Evolutionary conservation across 2,113 vertebrate genomes (phyloP).

Genomic region (Marcusenius ussheri): DNA sequence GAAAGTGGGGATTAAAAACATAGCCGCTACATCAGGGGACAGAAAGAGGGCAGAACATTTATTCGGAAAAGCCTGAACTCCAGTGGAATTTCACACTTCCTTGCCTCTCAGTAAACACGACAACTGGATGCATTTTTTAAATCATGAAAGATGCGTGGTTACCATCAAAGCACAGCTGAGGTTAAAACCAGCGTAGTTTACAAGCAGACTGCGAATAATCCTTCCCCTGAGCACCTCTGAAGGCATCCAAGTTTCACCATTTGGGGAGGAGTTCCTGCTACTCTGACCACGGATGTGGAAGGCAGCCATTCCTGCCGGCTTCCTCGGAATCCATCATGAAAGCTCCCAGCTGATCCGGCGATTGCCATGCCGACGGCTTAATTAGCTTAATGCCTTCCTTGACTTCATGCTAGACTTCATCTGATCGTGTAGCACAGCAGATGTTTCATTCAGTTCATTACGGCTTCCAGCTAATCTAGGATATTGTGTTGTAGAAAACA

Average conservation of each 20-base stretch:
- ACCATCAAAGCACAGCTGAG: not conserved
- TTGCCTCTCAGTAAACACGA: not conserved
- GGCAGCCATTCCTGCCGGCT: not conserved
- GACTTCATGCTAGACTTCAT: slow-evolving; percentile 23
- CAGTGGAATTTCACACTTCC: not conserved
- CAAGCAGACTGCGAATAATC: not conserved
- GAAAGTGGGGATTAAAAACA: not conserved
- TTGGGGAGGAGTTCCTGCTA: not conserved
- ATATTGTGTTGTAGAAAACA: slow-evolving; percentile 17
- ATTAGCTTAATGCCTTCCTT: slow-evolving; percentile 14
- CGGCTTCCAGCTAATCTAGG: not conserved
- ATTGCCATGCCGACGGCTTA: slow-evolving; percentile 2
- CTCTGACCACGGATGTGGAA: not conserved
- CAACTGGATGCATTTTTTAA: not conserved
- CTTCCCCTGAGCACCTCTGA: not conserved
- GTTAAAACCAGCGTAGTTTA: not conserved
- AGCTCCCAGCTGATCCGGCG: not conserved
- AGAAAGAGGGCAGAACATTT: not conserved
- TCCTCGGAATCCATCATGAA: not conserved
- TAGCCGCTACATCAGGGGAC: not conserved
- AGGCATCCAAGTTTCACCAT: not conserved
- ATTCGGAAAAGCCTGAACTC: not conserved
- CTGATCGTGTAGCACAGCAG: slow-evolving; percentile 5
- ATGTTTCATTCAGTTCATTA: slow-evolving; percentile 14
- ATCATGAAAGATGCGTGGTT: not conserved